phyloP scores from a whole-genome alignment of 1,140 invertebrate genomes.

The Sesamia nonagrioides region DNA sequence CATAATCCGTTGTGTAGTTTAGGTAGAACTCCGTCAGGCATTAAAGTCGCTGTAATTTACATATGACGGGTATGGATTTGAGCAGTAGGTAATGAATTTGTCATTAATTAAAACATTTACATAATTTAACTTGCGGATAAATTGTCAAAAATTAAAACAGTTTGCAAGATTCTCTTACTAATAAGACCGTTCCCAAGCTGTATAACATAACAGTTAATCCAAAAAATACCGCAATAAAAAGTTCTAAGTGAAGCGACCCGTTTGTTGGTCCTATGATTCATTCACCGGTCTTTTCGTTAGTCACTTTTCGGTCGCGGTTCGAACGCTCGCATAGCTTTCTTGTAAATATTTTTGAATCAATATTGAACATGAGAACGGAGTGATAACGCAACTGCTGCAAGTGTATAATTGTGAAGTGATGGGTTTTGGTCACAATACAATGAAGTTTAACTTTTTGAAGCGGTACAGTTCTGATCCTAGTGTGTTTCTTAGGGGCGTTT shows the following conservation, averaged over 20 bases:
- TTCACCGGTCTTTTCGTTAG: conserved; percentile 61
- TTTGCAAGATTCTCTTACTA: conserved; percentile 57
- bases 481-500: conserved; percentile 18
- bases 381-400: conserved; percentile 33
- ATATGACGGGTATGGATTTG: no score
- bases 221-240: conserved; percentile 82
- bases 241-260: conserved; percentile 74
- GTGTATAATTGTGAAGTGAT: conserved; percentile 8
- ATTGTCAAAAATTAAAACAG: neutral
- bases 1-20: no score
- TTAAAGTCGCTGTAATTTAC: no score
- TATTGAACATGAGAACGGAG: conserved; percentile 68
- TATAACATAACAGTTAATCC: conserved; percentile 75
- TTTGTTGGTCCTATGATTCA: conserved; percentile 77
- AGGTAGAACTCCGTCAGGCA: no score
- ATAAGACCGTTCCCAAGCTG: conserved; percentile 67
- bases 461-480: conserved; percentile 8
- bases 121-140: neutral
- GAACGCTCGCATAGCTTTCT: conserved; percentile 64
- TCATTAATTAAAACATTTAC: no score
- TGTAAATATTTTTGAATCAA: conserved; percentile 77
- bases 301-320: conserved; percentile 60
- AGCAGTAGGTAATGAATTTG: no score
- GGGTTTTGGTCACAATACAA: neutral
- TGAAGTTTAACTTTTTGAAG: conserved; percentile 23